Base-by-base conservation (phyloP, 1,140 invertebrate genomes). In the Colletes latitarsis region DNA sequence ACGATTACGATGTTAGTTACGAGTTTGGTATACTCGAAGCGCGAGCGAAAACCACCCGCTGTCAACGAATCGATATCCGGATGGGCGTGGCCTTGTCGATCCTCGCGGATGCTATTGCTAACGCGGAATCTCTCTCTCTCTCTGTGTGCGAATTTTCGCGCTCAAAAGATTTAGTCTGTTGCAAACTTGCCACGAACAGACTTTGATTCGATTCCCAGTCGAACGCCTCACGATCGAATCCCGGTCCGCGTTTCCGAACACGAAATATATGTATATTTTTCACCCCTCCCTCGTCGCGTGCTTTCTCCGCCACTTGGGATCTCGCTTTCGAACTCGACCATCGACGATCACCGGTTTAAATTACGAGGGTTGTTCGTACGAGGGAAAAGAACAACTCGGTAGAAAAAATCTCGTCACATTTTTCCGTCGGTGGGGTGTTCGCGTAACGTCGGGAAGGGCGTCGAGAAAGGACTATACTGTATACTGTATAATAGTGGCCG, bases 21-120 rank as follows among this genome's bases (percentile, higher is more conserved):
- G 53, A 72, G 73, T 81, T 85, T 49, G 49, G 76, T 74, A 62
- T 72, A 71, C 67, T 60, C 76, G 55, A 83, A 63, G 64, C 41
- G 74, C 68, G 69, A 88, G 76, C 75, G 82, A 84, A 87, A 83
- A 88, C 80, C 85, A 81, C 88, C 30, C 86, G 81, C 77, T 88
- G 85, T 88, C 86, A 87, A 88, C 86, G 86, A 88, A 88, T 88
- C 86, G 86, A 88, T 88, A 88, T 81, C 86, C 86, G 85, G 83
- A 88, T 88, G 86, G 86, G 86, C 86, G 86, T 88, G 86, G 86
- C 67, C 72, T 85, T 77, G 83, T 85, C 83, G 83, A 85, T 88
- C 86, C 83, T 87, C 85, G 64, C 49, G 70, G 73, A 84, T 77
- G 74, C 76, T 84, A 82, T 84, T 63, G 39, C 60, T 49, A 84